Base-by-base conservation (phyloP, 2,113 vertebrate genomes). In the Neolamprologus hecqui region DNA sequence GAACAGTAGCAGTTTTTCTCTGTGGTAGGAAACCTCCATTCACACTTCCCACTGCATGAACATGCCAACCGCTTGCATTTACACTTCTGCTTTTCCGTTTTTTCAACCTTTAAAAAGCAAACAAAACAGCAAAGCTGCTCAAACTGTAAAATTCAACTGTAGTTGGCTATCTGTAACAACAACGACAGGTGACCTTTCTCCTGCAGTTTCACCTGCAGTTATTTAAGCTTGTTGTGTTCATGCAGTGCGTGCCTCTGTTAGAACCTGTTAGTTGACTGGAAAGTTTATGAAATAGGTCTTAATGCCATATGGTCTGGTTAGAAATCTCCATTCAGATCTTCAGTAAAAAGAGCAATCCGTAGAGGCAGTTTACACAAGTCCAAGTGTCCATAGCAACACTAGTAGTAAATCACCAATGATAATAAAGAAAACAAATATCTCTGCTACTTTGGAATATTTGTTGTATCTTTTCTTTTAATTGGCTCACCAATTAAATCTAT, bases 1-100 rank as follows among this genome's bases (percentile, higher is more conserved):
- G 91, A 92, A 94, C 89, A 85, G 85, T 60, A 83, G 80, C 84
- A 89, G 85, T 84, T 23, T 77, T 81, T 83, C 93, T 93, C 94
- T 86, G 45, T 86, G 94, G 91, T 91, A 94, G 21, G 68, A 60
- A 85, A 91, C 91, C 86, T 90, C 88, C 51, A 57, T 65, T 82
- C 84, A 91, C 86, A 90, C 84, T 14, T 90, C 92, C 85, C 86
- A 40, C 26, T 81, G 86, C 63, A 77, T 4, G 26, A 40, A 88
- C 65, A 86, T 79, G 55, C 23, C 79, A 83, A 47, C 87, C 15
- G 79, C 82, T 84, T 81, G 54, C 37, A 92, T 87, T 83, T 90
- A 84, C 87, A 86, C 70, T 86, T 90, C 57, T 73, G 79, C 57
- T 28, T 77, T 77, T 77, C 80, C 2, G 9, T 63, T 68, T 68